Evolutionary conservation across 1,140 invertebrate species (phyloP).

Genomic region (Lithobius niger): DNA sequence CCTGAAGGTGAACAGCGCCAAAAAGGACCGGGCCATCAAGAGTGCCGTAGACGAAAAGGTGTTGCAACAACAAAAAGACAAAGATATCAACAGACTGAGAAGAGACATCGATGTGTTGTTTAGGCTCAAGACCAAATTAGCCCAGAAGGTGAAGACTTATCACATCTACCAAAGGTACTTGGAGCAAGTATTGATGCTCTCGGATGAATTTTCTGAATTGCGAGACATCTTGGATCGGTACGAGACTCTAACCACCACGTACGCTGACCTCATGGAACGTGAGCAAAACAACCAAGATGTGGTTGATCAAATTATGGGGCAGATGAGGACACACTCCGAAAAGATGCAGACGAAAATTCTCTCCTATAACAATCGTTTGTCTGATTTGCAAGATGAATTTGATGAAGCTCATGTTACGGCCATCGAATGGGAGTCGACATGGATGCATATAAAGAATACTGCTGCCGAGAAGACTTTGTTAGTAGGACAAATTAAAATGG

Average conservation of each 20-base stretch:
- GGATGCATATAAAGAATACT: constrained; percentile 18
- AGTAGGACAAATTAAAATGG: constrained; percentile 20
- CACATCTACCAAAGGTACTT: constrained; percentile 16
- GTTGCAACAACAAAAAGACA: neutral
- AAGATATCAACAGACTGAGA: constrained; percentile 11
- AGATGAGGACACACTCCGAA: constrained; percentile 9
- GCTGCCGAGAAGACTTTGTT: constrained; percentile 18
- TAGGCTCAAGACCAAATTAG: constrained; percentile 5
- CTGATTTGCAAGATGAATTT: constrained; percentile 13
- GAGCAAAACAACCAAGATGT: constrained; percentile 3
- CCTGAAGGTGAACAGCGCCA: constrained; percentile 8
- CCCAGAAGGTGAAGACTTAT: constrained; percentile 12
- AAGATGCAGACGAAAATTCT: constrained; percentile 1
- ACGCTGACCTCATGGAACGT: constrained; percentile 1
- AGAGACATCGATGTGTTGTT: constrained; percentile 13
- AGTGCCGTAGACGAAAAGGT: constrained; percentile 9
- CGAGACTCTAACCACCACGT: constrained; percentile 11
- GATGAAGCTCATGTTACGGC: constrained; percentile 9
- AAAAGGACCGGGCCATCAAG: constrained; percentile 11
- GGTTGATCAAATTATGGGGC: constrained; percentile 5
- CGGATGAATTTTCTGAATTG: constrained; percentile 17
- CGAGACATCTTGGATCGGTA: constrained; percentile 18
- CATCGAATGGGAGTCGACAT: constrained; percentile 11
- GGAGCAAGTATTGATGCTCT: constrained; percentile 12
- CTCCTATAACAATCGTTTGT: constrained; percentile 16